Conservation (phyloP, 2,113 vertebrate genomes). For the Alligator sinensis region DNA sequence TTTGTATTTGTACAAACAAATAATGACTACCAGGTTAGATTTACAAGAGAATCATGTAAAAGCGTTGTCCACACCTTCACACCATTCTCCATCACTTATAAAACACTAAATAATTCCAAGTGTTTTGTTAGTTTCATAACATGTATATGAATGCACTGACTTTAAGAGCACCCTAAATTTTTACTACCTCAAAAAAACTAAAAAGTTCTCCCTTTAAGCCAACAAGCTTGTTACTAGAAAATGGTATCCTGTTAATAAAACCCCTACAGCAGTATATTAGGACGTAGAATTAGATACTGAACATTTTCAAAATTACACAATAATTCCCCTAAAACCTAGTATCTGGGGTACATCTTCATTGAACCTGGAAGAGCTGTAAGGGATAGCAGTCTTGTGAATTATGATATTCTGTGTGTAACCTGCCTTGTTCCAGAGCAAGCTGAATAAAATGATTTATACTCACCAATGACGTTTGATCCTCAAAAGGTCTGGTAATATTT, state of each 20-base stretch:
- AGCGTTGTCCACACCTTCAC: neutral
- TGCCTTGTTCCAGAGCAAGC: neutral
- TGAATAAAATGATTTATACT: conserved; percentile 54
- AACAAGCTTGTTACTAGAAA: neutral
- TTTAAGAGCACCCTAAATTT: neutral
- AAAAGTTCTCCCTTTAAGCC: neutral
- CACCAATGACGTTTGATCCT: conserved; percentile 94
- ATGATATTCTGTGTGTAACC: neutral
- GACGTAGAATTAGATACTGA: neutral
- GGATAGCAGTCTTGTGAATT: neutral
- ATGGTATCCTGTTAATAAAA: neutral
- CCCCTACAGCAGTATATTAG: neutral
- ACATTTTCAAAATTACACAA: neutral
- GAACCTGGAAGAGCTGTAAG: neutral
- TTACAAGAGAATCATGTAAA: neutral
- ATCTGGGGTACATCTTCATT: neutral
- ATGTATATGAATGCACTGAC: neutral
- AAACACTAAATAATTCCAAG: neutral
- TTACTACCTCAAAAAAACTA: neutral
- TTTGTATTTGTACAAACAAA: neutral
- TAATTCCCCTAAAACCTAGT: neutral
- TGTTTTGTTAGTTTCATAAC: neutral
- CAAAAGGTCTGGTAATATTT: conserved; percentile 96
- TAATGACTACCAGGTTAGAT: neutral
- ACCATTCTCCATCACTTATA: neutral